Evolutionary conservation across 2,113 vertebrate genomes (phyloP), one percentile per base, ranked within the genome.

Genomic region (Sorex araneus): DNA sequence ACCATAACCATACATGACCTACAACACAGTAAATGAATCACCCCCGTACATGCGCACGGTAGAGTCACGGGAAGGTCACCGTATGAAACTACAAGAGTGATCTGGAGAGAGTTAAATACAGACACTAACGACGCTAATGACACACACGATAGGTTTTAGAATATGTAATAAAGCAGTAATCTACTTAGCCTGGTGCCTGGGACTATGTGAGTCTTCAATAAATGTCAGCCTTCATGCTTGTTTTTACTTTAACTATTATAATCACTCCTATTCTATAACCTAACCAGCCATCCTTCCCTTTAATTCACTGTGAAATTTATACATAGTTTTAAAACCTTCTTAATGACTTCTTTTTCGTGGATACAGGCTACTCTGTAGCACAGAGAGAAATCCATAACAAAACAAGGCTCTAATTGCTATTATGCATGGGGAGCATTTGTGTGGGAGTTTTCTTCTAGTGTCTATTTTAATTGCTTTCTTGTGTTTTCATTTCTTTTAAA

Each of bases 221-320:
- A 66, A 30, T 63, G 28, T 73, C 66, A 77, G 47, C 0, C 54
- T 12, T 74, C 36, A 25, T 54, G 50, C 54, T 66, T 89, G 5
- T 78, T 90, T 74, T 79, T 81, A 12, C 60, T 76, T 73, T 87
- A 73, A 60, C 6, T 81, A 28, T 67, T 54, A 69, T 32, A 66
- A 10, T 85, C 34, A 64, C 8, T 32, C 81, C 63, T 69, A 19
- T 70, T 77, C n/a, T 66, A 9, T 84, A 27, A 60, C 25, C 12
- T 82, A 34, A 21, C n/a, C 54, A 80, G 64, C 16, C 85, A 83
- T 34, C 18, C 23, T 45, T 5, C 77, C 64, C 13, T 88, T 95
- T 70, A 74, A 82, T 88, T 92, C 19, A 23, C 92, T 87, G 73
- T 60, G 36, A 87, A 89, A 87, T 81, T 36, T 28, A 93, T 21